Base-by-base conservation (phyloP, 2,888 invertebrate species). In the Orthonychiurus folsomi region DNA sequence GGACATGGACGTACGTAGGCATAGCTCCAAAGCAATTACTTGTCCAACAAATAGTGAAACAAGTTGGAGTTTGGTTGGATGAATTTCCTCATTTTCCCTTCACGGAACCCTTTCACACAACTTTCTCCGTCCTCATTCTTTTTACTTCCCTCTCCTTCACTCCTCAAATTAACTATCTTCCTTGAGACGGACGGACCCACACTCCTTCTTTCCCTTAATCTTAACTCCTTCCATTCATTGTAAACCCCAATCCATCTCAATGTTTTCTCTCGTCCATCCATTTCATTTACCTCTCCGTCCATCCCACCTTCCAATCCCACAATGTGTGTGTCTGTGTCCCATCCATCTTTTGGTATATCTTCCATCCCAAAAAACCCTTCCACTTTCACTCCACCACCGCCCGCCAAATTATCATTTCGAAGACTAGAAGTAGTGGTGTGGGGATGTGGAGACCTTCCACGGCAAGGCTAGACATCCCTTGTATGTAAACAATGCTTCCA, bases 21-120 rank as follows among this genome's bases (percentile, higher is more conserved):
- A n/a, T n/a, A n/a, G n/a, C n/a, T n/a, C n/a, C n/a, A n/a, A 37
- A 37, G 37, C 37, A 37, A 37, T 37, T 37, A 37, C 37, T 37
- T 37, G 37, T 37, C 37, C 37, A 37, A 37, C 37, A 37, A 37
- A 37, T 37, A 37, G 37, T 37, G 37, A 37, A 37, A 37, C 37
- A 37, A 37, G 37, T 37, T 37, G 37, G 37, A 37, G 37, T 37
- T 37, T 37, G 37, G 37, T 37, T 37, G 37, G 37, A 37, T 37
- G 37, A 37, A 37, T 37, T 37, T 37, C 37, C 37, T 37, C 37
- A 37, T 37, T 37, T 37, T 37, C 37, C 15, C 37, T 9, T 37
- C 37, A 37, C 37, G 5, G 9, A 15, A 37, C 15, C 37, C 37
- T 37, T 37, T 37, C 37, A 37, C 37, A 9, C 37, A 37, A 37